These are phyloP conservation scores for Cochlearius cochlearius DNA, from an alignment of 2,113 vertebrate species.

Conservation along the genomic window DNA sequence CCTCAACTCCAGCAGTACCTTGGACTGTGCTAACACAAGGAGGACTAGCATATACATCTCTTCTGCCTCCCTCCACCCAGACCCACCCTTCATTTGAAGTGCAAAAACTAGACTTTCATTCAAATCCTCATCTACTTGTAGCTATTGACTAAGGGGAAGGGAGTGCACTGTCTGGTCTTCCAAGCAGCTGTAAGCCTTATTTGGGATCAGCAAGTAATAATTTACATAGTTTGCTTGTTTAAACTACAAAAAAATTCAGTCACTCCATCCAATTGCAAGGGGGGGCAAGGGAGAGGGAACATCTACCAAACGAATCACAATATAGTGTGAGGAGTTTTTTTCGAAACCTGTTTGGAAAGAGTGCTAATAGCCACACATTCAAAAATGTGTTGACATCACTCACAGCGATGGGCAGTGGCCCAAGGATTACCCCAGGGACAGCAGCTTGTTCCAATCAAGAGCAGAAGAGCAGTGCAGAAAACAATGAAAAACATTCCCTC, in stretches of 20 bases:
- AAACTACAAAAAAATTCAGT: constrained; percentile 32
- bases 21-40: not conserved
- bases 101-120: not conserved
- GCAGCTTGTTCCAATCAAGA: constrained; percentile 63
- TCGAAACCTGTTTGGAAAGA: constrained; percentile 60
- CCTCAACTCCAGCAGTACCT: not conserved
- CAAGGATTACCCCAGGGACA: constrained; percentile 29
- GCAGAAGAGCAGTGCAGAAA: constrained; percentile 17
- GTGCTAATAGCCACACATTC: constrained; percentile 32
- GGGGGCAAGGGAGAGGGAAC: not conserved
- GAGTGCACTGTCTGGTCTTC: not conserved
- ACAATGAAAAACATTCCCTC: constrained; percentile 42
- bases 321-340: constrained; percentile 17
- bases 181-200: constrained; percentile 33
- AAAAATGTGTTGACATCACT: constrained; percentile 69
- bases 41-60: not conserved
- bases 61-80: not conserved
- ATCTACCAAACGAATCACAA: constrained; percentile 8
- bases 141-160: not conserved
- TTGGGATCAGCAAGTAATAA: constrained; percentile 13
- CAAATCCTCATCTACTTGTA: not conserved
- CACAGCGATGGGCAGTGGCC: constrained; percentile 10
- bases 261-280: not conserved
- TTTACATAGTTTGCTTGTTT: constrained; percentile 31
- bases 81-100: not conserved